These are phyloP conservation scores for Lithophane ornitopus DNA, from an alignment of 2,888 invertebrate genomes.

Conservation along the genomic window DNA sequence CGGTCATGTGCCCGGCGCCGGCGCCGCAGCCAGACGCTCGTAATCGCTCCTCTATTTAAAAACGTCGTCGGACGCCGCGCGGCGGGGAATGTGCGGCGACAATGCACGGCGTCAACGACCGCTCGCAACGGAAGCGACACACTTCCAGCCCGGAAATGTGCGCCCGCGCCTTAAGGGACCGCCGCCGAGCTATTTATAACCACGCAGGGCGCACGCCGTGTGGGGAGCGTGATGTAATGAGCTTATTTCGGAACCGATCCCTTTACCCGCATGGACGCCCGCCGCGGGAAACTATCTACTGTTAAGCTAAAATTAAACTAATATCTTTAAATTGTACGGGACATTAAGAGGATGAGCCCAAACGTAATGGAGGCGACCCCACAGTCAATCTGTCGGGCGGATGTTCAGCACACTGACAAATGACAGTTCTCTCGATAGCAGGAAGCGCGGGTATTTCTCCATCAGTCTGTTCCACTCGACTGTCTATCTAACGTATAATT, in stretches of 20 bases:
- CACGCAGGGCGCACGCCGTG: constrained; percentile 77
- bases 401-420: constrained; percentile 25
- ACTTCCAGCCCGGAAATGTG: constrained; percentile 90
- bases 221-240: constrained; percentile 82
- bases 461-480: constrained; percentile 42
- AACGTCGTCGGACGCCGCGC: constrained; percentile 85
- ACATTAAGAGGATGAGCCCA: constrained; percentile 38
- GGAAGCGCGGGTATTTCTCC: constrained; percentile 35
- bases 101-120: constrained; percentile 89
- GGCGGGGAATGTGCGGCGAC: constrained; percentile 88
- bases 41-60: constrained; percentile 90
- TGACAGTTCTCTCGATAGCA: constrained; percentile 26
- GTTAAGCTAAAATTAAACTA: constrained; percentile 49
- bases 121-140: constrained; percentile 89
- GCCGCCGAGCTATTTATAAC: constrained; percentile 85
- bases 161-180: constrained; percentile 89
- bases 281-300: constrained; percentile 49
- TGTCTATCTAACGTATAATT: constrained; percentile 58
- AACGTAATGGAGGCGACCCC: constrained; percentile 25
- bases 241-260: constrained; percentile 79
- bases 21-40: constrained; percentile 87
- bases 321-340: constrained; percentile 37
- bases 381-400: constrained; percentile 27
- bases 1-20: constrained; percentile 88
- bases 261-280: constrained; percentile 67